Evolutionary conservation across 2,888 invertebrate species (phyloP).

Genomic region (Drosophila mimetica): DNA sequence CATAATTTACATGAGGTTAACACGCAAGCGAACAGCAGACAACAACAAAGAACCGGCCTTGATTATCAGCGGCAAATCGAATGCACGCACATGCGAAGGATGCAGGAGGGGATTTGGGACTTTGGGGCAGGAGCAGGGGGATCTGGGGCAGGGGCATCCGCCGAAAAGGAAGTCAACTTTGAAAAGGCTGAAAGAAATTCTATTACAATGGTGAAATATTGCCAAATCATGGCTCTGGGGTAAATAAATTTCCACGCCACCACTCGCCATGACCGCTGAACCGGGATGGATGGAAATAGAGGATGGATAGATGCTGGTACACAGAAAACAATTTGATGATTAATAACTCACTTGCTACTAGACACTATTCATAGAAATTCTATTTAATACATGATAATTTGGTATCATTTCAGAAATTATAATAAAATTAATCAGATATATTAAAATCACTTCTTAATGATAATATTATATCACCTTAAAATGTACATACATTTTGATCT

Average conservation of each 20-base stretch:
- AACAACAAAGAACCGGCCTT: conserved; percentile 62
- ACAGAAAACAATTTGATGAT: conserved; percentile 8
- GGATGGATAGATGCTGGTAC: conserved; percentile 39
- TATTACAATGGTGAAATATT: conserved; percentile 79
- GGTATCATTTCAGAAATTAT: no score
- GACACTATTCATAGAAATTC: no score
- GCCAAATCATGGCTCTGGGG: conserved; percentile 79
- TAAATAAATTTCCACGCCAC: conserved; percentile 78
- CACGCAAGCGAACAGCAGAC: conserved; percentile 64
- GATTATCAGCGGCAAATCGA: conserved; percentile 69
- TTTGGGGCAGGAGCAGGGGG: neutral
- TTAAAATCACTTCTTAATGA: no score
- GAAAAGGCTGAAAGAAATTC: conserved; percentile 62
- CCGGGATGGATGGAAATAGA: conserved; percentile 53
- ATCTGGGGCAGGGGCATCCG: conserved; percentile 12
- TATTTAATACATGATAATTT: no score
- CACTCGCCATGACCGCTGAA: conserved; percentile 73
- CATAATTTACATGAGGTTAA: conserved; percentile 79
- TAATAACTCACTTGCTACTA: no score
- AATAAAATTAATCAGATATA: no score
- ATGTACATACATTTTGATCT: no score
- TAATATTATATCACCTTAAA: no score
- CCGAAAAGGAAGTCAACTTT: conserved; percentile 54
- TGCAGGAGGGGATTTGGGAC: conserved; percentile 1
- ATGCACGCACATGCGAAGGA: conserved; percentile 62